These are phyloP conservation scores for Dasypolia templi DNA, from an alignment of 2,888 invertebrate genomes.

Conservation along the genomic window DNA sequence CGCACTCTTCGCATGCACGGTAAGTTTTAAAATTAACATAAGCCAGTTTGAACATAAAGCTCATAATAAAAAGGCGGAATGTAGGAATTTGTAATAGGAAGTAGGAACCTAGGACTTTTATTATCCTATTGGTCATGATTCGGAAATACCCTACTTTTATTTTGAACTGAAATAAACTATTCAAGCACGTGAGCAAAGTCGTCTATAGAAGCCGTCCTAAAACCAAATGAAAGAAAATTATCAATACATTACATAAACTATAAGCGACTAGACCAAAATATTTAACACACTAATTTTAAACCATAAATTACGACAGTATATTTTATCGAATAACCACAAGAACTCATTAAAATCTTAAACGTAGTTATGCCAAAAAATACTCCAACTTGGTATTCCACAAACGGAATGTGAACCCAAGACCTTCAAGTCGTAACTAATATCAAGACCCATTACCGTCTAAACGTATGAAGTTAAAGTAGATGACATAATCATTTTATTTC, in stretches of 20 bases:
- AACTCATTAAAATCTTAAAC: constrained; percentile 9
- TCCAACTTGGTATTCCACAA: constrained; percentile 10
- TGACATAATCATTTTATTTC: constrained; percentile 49
- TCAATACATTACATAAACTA: not conserved
- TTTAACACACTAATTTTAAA: not conserved
- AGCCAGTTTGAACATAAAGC: not conserved
- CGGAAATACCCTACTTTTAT: not conserved
- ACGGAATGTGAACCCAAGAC: constrained; percentile 33
- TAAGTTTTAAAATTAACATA: constrained; percentile 60
- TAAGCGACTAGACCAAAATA: not conserved
- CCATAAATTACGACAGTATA: not conserved
- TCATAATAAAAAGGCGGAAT: not conserved
- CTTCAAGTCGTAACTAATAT: constrained; percentile 32
- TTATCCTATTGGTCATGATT: not conserved
- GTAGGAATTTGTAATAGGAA: not conserved
- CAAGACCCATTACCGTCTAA: constrained; percentile 26
- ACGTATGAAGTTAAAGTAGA: constrained; percentile 36
- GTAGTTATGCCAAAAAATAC: constrained; percentile 25
- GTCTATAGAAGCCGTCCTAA: no score
- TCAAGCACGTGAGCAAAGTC: not conserved
- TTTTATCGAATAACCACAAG: constrained; percentile 9
- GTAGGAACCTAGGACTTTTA: not conserved
- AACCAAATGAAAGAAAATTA: not conserved
- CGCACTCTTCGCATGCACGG: constrained; percentile 93
- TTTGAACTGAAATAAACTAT: not conserved